Base-by-base conservation (phyloP, 2,797 vertebrate genomes). In the Austrolebias charrua region DNA sequence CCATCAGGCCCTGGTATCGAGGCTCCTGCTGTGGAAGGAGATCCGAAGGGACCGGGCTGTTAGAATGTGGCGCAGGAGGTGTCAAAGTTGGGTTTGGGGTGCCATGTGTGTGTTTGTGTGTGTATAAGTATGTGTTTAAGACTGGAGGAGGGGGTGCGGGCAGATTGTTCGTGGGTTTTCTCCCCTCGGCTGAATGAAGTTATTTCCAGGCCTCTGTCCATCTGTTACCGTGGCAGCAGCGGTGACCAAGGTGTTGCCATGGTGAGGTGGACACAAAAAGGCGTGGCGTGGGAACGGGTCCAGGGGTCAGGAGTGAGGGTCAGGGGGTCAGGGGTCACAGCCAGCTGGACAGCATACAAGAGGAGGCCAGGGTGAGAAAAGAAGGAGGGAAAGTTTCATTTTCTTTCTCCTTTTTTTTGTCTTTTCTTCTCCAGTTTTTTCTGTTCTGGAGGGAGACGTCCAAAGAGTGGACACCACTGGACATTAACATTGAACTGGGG, bases 221-320 rank as follows among this genome's bases (percentile, higher is more conserved):
- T 93, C 92, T 93, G 92, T 93, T 94, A 92, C 92, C 89, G 90
- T 91, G 89, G 92, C 86, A 92, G 91, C 91, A 74, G 88, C 78
- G 68, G 87, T 79, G 90, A 86, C 85, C 87, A 84, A 88, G 80
- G 86, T 86, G 92, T 93, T 92, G 85, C 91, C 89, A 93, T 91
- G 91, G 89, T 51, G 75, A 82, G 83, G 73, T 80, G 88, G 82
- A 84, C 88, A 93, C 91, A 93, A 92, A 93, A 92, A 91, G 91
- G 91, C 83, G 92, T 92, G 91, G 90, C 92, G 92, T 93, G 93
- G 93, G 93, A 94, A 94, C 82, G 70, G 86, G 87, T 90, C 90
- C 89, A 90, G 82, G 88, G 92, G 91, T 94, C 91, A 92, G 88
- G 88, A 92, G 89, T 92, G 82, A 94, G 89, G 90, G 90, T 90